Evolutionary conservation across 2,113 vertebrate genomes (phyloP).

Genomic region (Nycticryphes semicollaris): DNA sequence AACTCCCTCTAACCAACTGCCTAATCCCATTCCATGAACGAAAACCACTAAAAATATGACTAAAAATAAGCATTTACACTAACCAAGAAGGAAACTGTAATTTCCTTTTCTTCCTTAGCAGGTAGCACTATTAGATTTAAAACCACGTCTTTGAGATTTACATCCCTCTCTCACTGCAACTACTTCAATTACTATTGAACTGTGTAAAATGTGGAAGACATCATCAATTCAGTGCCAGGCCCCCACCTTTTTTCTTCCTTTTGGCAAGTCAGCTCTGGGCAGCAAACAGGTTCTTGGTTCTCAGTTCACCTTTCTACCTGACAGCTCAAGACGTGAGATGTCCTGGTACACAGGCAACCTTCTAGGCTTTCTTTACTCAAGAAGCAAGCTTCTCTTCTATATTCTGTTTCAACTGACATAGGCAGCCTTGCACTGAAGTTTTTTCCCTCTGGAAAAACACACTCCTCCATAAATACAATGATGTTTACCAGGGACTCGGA

Average conservation of each 20-base stretch:
- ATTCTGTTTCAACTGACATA: background rate
- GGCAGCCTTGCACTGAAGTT: background rate
- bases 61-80: background rate
- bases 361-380: background rate
- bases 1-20: background rate
- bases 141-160: background rate
- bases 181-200: background rate
- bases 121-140: background rate
- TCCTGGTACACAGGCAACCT: background rate
- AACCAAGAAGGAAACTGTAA: background rate
- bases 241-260: background rate
- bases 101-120: background rate
- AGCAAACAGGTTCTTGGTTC: background rate
- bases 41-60: background rate
- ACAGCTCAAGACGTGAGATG: background rate
- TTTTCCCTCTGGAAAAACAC: background rate
- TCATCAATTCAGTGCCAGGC: background rate
- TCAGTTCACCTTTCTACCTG: background rate
- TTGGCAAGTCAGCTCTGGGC: background rate
- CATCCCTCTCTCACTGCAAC: background rate
- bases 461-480: background rate
- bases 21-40: background rate
- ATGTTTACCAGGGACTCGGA: background rate
- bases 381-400: background rate
- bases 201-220: background rate